Base-by-base conservation (phyloP, 2,888 invertebrate genomes). In the Oxycera nigricornis region DNA sequence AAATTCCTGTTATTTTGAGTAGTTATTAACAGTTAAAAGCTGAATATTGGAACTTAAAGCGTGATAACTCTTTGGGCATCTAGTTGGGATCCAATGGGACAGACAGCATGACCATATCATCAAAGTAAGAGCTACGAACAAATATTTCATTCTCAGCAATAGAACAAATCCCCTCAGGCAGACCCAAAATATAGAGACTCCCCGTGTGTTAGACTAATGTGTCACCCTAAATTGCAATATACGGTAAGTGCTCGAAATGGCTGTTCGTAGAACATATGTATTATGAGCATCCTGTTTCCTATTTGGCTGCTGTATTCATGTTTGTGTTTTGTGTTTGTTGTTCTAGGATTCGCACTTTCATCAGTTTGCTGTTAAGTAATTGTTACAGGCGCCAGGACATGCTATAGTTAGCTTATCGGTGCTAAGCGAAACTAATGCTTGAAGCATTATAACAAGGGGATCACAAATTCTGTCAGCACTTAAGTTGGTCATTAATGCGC, bases 201-300 rank as follows among this genome's bases (percentile, higher is more conserved):
- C 20, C 9, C 55, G 22, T 55, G 55, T 24, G 24, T 55, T 55
- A 55, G 41, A 52, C 73, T 73, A 75, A 75, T 68, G 73, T 75
- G 67, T 28, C 59, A 50, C 73, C 68, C 73, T 75, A 73, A 75
- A 75, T 75, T 73, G 61, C 68, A 73, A 75, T 73, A 68, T 73
- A 61, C 46, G 67, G 62, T 73, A 68, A 75, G 70, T 70, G 70
- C 70, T 70, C 35, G 52, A 30, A 55, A 70, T 55, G 70, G 52
- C 28, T 68, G 50, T 46, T 17, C 46, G 11, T 14, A 2, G 14
- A 46, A 46, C 46, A 46, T 46, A 46, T 14, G 46, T 46, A 17
- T 7, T 3, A 46, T 35, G 46, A 11, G 14, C 46, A 46, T 46
- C 46, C 3, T 7, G 6, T 3, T n/a, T 46, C 17, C 46, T 2